A percentile compares a stretch with the other conserved stretches of the same genome.
phyloP scores from a whole-genome alignment of 2,888 invertebrate species.

The Campopleginae sp. region DNA sequence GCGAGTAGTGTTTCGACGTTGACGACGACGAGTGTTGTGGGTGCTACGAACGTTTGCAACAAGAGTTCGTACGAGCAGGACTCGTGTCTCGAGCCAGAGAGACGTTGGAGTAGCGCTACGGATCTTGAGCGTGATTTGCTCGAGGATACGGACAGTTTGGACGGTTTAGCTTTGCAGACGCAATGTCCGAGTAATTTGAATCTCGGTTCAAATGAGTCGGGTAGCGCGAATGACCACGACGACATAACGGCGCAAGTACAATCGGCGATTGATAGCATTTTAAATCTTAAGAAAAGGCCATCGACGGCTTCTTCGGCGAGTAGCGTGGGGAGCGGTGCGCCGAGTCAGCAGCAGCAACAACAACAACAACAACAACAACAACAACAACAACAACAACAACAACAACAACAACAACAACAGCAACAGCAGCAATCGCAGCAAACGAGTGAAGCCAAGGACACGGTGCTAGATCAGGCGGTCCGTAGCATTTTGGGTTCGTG shows the following conservation, averaged over 20 bases:
- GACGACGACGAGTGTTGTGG: constrained; percentile 70
- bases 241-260: constrained; percentile 92
- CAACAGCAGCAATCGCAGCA: constrained; percentile 57
- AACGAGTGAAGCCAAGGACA: constrained; percentile 79
- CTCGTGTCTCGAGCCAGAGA: constrained; percentile 69
- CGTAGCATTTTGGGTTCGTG: constrained; percentile 83
- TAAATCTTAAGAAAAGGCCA: constrained; percentile 87
- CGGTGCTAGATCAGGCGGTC: constrained; percentile 82
- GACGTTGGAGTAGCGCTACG: constrained; percentile 79
- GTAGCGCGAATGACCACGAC: constrained; percentile 84
- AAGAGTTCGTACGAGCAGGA: constrained; percentile 75
- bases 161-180: constrained; percentile 79
- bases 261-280: constrained; percentile 92
- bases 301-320: constrained; percentile 71
- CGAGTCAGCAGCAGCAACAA: constrained; percentile 61
- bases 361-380: constrained; percentile 53
- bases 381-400: constrained; percentile 51
- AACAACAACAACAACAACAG: constrained; percentile 50
- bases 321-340: constrained; percentile 66
- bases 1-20: constrained; percentile 64
- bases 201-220: constrained; percentile 67
- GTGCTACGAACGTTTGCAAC: constrained; percentile 60
- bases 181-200: constrained; percentile 74
- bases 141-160: constrained; percentile 81
- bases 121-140: constrained; percentile 82